These are phyloP conservation scores for Tenthredo notha DNA, from an alignment of 2,888 invertebrate species.

Conservation along the genomic window DNA sequence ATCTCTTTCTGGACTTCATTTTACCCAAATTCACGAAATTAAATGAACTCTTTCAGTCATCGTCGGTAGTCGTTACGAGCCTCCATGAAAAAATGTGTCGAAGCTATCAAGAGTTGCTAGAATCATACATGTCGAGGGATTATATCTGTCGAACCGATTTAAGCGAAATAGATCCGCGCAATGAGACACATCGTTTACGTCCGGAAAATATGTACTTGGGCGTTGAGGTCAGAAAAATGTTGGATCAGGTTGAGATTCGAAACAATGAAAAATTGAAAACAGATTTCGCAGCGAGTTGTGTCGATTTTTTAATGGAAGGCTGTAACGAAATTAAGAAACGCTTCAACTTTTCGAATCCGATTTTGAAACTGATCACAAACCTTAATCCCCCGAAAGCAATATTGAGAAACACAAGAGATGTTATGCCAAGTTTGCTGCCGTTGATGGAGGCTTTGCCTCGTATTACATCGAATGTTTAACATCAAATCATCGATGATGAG, in stretches of 20 bases:
- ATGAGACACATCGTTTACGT: slow-evolving; percentile 45
- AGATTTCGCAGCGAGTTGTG: slow-evolving; percentile 57
- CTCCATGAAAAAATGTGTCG: slow-evolving; percentile 55
- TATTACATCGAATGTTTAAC: slow-evolving; percentile 29
- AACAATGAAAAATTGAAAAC: slow-evolving; percentile 50
- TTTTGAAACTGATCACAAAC: slow-evolving; percentile 51
- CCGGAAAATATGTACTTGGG: not conserved
- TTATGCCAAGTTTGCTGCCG: slow-evolving; percentile 16
- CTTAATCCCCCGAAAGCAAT: slow-evolving; percentile 56
- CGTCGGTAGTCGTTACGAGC: slow-evolving; percentile 53
- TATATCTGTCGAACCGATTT: not conserved
- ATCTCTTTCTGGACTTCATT: slow-evolving; percentile 58
- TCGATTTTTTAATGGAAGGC: slow-evolving; percentile 57
- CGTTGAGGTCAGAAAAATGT: not conserved
- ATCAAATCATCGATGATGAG: slow-evolving; percentile 59
- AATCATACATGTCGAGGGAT: not conserved
- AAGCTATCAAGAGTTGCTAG: slow-evolving; percentile 58
- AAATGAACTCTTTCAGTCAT: slow-evolving; percentile 60
- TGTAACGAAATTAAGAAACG: slow-evolving; percentile 60
- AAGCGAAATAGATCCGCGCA: slow-evolving; percentile 59
- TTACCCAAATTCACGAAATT: slow-evolving; percentile 59
- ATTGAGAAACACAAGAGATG: not conserved
- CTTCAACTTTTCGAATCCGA: slow-evolving; percentile 60
- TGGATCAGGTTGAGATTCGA: not conserved
- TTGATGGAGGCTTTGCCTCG: slow-evolving; percentile 33